Evolutionary conservation across 2,888 invertebrate species (phyloP).

Genomic region (Pyrochroa serraticornis): DNA sequence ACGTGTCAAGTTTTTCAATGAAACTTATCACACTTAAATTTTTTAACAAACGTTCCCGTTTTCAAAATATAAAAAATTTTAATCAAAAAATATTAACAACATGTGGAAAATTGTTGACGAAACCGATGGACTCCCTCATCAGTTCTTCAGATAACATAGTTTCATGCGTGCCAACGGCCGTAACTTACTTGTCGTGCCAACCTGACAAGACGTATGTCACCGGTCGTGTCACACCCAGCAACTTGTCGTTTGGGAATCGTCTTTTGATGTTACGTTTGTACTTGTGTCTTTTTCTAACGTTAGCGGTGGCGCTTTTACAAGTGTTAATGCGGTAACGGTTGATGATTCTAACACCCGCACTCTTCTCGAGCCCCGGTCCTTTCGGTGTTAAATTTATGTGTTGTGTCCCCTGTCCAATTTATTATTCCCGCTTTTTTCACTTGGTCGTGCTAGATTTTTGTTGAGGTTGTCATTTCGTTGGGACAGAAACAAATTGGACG

Average conservation of each 20-base stretch:
- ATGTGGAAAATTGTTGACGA: no score
- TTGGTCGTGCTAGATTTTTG: slow-evolving; percentile 16
- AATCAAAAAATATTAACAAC: no score
- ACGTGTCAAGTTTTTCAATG: no score
- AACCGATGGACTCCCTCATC: no score
- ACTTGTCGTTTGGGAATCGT: slow-evolving; percentile 38
- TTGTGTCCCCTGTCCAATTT: slow-evolving; percentile 49
- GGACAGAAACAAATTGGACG: no score
- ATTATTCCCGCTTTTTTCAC: slow-evolving; percentile 34
- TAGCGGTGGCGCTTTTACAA: not conserved
- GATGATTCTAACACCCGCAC: slow-evolving; percentile 43
- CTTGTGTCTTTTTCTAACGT: slow-evolving; percentile 7
- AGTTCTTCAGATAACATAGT: slow-evolving; percentile 1
- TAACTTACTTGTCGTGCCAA: slow-evolving; percentile 27
- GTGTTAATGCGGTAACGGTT: not conserved
- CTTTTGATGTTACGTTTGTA: not conserved
- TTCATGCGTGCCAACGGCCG: slow-evolving; percentile 7
- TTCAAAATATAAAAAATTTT: no score
- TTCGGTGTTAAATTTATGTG: slow-evolving; percentile 46
- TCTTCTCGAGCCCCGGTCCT: slow-evolving; percentile 32
- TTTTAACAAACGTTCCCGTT: no score
- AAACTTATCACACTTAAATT: no score
- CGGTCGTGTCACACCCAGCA: slow-evolving; percentile 47
- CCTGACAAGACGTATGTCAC: slow-evolving; percentile 51
- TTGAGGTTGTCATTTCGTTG: slow-evolving; percentile 9